Evolutionary conservation across 1,140 invertebrate species (phyloP).

Genomic region (Scaptomyza graminum): DNA sequence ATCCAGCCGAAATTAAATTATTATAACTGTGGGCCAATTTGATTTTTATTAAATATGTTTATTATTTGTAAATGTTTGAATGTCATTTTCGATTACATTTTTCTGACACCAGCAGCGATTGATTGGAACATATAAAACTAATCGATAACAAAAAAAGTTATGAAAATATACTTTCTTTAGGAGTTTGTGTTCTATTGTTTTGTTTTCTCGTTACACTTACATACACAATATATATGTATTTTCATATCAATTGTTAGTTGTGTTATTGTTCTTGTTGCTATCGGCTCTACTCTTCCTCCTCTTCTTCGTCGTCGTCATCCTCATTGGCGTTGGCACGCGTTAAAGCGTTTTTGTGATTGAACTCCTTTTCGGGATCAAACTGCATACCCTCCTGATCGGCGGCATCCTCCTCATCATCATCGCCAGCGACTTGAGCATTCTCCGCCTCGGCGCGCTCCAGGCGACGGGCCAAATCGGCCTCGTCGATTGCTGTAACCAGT

Average conservation of each 20-base stretch:
- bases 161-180: slow-evolving; percentile 10
- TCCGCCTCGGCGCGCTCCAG: slow-evolving; percentile 97
- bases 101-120: slow-evolving; percentile 10
- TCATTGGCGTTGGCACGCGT: slow-evolving; percentile 50
- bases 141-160: neutral
- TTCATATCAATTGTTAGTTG: neutral
- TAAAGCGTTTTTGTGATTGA: slow-evolving; percentile 69
- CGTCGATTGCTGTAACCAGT: slow-evolving; percentile 98
- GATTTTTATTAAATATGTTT: slow-evolving; percentile 31
- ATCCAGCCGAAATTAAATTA: no score
- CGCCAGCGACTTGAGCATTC: slow-evolving; percentile 96
- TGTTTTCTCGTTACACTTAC: neutral
- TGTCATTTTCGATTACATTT: neutral
- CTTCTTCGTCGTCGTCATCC: slow-evolving; percentile 65
- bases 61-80: slow-evolving; percentile 40
- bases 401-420: slow-evolving; percentile 93
- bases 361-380: slow-evolving; percentile 84
- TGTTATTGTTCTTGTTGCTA: slow-evolving; percentile 30
- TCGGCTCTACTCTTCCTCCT: slow-evolving; percentile 57
- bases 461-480: slow-evolving; percentile 96
- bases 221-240: neutral
- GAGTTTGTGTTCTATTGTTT: slow-evolving; percentile 17
- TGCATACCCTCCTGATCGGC: slow-evolving; percentile 85
- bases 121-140: no score
- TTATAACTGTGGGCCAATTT: neutral